Base-by-base conservation (phyloP, 2,888 invertebrate genomes). In the Drosophila eohydei region DNA sequence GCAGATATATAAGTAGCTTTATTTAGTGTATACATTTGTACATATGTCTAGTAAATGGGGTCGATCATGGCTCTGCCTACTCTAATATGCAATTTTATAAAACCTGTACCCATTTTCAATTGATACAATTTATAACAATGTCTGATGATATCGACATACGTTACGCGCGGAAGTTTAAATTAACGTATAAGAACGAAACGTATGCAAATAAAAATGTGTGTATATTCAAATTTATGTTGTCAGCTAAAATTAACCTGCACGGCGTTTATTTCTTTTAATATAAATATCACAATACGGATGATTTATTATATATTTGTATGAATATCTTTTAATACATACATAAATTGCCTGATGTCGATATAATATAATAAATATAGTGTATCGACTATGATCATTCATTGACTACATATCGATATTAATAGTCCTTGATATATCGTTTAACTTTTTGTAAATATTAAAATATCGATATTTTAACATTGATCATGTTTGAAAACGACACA, bases 401-500 rank as follows among this genome's bases (percentile, higher is more conserved):
- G 2, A 2, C 4, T 0, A 4, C 4, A 4, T 67, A 64, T 64
- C 65, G 65, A 67, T 57, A 57, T n/a, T 12, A 0, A 2, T 9
- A 44, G 36, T 66, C 65, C 50, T 64, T 65, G 21, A 12, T 28
- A 21, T 55, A 66, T 60, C 46, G 36, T 4, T 16, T 14, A 34
- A 21, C 26, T 32, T 30, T 44, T 59, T 36, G 30, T 12, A 46
- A 16, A 12, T 16, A 26, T 21, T 32, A 2, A 41, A 26, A 28
- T 62, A 73, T 73, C 73, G 76, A 73, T 75, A 75, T 30, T 14
- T 34, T 26, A 14, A 32, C 70, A 38, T 40, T 55, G 77, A 74
- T 76, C 76, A 5, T 41, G 44, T 46, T 26, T 36, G 36, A 46
- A 46, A 40, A 55, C 54, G 40, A 40, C 55, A 14, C 21, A 26